phyloP scores from a whole-genome alignment of 1,140 invertebrate species.

The Euura lappo region DNA sequence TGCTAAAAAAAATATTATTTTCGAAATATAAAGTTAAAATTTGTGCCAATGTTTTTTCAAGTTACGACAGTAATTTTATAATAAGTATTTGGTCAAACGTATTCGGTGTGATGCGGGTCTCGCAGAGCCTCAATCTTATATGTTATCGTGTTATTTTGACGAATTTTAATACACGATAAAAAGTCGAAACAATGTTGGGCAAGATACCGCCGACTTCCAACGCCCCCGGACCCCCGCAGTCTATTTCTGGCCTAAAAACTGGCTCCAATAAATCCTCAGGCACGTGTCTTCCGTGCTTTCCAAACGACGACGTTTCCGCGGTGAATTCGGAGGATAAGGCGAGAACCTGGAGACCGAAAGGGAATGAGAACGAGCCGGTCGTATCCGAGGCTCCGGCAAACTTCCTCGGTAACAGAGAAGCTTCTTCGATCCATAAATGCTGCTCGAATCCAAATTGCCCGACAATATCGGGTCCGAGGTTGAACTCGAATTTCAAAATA shows the following conservation, averaged over 20 bases:
- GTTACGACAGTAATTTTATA: background rate
- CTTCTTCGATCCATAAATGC: slow-evolving; percentile 36
- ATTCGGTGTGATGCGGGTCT: slow-evolving; percentile 12
- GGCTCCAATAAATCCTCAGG: slow-evolving; percentile 21
- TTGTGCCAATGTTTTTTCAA: background rate
- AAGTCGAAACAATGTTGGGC: slow-evolving; percentile 44
- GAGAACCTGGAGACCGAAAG: slow-evolving; percentile 38
- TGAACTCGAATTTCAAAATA: slow-evolving; percentile 31
- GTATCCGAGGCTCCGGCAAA: slow-evolving; percentile 35
- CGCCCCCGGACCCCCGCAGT: slow-evolving; percentile 37
- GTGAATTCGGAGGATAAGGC: slow-evolving; percentile 31
- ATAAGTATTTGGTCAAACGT: background rate
- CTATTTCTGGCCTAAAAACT: slow-evolving; percentile 18
- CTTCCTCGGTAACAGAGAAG: background rate
- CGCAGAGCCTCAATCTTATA: background rate
- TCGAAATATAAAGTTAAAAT: background rate
- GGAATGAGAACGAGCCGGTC: slow-evolving; percentile 21
- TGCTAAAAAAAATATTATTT: too few relatives aligned
- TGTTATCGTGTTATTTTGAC: background rate
- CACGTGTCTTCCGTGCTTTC: slow-evolving; percentile 44
- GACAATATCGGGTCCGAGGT: slow-evolving; percentile 24
- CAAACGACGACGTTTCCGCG: slow-evolving; percentile 33
- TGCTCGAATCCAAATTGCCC: slow-evolving; percentile 33
- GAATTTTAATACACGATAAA: background rate
- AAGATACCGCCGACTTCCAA: slow-evolving; percentile 49